Conservation (phyloP, 2,113 vertebrate genomes). For the Triplophysa dalaica region DNA sequence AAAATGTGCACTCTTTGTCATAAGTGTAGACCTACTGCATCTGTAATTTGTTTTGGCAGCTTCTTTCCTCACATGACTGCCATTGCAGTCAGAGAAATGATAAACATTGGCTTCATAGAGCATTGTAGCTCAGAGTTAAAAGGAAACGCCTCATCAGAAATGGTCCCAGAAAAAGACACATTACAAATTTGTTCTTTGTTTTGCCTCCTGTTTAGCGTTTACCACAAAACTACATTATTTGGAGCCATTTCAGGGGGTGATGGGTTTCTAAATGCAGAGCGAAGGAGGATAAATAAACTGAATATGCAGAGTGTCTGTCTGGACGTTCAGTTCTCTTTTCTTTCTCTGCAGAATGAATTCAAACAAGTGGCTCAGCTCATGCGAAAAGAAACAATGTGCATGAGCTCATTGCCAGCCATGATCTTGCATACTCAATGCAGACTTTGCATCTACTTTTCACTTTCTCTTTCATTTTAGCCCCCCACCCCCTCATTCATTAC, state of each 20-base stretch:
- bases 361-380: conserved; percentile 28
- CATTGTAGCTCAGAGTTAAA: conserved; percentile 19
- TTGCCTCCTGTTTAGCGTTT: conserved; percentile 44
- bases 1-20: neutral
- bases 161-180: conserved; percentile 22
- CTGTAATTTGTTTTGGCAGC: conserved; percentile 19
- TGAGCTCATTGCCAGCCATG: conserved; percentile 44
- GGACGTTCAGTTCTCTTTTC: neutral
- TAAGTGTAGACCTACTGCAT: conserved; percentile 6
- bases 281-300: neutral
- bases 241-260: conserved; percentile 41
- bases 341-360: conserved; percentile 42
- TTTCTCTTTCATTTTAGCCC: conserved; percentile 21
- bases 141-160: conserved; percentile 48
- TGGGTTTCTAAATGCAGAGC: neutral
- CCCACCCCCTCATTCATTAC: conserved; percentile 19
- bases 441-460: conserved; percentile 34
- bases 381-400: conserved; percentile 43
- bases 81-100: neutral
- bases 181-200: conserved; percentile 51
- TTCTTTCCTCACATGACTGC: conserved; percentile 47
- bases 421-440: conserved; percentile 34
- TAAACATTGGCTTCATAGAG: conserved; percentile 41
- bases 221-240: conserved; percentile 30
- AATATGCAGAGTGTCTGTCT: conserved; percentile 10